These are phyloP conservation scores for Osmerus mordax DNA, from an alignment of 2,113 vertebrate genomes.

Conservation along the genomic window DNA sequence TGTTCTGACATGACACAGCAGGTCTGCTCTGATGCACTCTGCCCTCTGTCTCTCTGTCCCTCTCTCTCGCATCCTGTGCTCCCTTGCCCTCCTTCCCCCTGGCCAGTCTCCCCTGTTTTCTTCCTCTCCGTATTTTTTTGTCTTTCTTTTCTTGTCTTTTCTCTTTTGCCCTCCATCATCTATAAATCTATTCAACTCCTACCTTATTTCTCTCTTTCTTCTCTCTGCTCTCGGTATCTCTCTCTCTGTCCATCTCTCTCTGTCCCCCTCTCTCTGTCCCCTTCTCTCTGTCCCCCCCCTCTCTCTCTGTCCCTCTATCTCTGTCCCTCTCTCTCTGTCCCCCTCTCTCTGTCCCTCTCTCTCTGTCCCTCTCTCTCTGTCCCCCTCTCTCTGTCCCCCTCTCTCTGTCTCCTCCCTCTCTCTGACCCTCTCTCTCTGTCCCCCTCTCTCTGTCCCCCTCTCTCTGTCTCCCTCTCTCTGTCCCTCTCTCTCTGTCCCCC, in stretches of 20 bases:
- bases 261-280: conserved; percentile 8
- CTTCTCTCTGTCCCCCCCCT: neutral
- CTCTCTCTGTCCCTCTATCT: neutral
- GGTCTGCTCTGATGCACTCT: conserved; percentile 10
- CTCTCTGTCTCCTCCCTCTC: neutral
- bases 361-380: no score
- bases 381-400: neutral
- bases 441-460: neutral
- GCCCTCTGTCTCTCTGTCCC: neutral
- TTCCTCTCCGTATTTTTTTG: neutral
- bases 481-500: neutral
- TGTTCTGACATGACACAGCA: conserved; percentile 40
- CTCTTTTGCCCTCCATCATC: conserved; percentile 1
- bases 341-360: neutral
- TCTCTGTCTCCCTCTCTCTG: neutral
- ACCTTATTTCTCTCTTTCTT: conserved; percentile 16
- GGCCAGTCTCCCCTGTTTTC: neutral
- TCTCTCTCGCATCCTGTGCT: neutral
- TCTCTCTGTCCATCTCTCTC: neutral
- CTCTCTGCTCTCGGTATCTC: neutral
- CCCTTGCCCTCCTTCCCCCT: conserved; percentile 1
- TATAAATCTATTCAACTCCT: conserved; percentile 1
- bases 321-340: neutral
- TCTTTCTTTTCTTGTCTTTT: neutral
- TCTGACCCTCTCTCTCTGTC: neutral